Percentiles rank a stretch among this genome's conserved stretches.
Evolutionary conservation across 1,140 invertebrate genomes (phyloP).

Genomic region (Caerostris extrusa): DNA sequence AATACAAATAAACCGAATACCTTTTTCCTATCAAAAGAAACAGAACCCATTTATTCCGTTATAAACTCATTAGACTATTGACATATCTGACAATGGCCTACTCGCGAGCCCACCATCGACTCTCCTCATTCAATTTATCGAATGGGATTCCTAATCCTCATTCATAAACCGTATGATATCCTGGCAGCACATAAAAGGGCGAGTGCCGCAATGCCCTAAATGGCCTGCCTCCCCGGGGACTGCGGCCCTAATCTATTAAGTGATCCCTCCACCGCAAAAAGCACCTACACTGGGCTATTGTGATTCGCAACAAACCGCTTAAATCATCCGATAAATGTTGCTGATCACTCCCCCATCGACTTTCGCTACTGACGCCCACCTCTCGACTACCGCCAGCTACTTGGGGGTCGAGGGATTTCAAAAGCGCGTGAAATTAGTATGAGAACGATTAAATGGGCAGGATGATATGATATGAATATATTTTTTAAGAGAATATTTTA

Average conservation of each 20-base stretch:
- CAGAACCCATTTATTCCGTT: not conserved
- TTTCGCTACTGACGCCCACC: not conserved
- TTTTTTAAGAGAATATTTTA: no score
- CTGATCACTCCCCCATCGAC: conserved; percentile 58
- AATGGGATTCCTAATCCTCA: conserved; percentile 45
- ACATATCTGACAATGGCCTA: not conserved
- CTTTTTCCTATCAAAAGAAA: not conserved
- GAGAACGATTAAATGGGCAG: not conserved
- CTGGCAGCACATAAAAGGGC: not conserved
- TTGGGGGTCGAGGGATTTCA: not conserved
- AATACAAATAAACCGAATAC: not conserved
- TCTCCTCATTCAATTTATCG: conserved; percentile 34
- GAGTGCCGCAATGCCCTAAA: conserved; percentile 54
- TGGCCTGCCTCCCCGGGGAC: conserved; percentile 41
- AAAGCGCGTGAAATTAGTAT: conserved; percentile 14
- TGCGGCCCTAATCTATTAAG: conserved; percentile 71
- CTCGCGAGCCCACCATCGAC: not conserved
- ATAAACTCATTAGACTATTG: not conserved
- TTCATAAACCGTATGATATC: conserved; percentile 42
- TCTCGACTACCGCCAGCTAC: not conserved
- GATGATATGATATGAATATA: not conserved
- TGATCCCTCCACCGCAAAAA: conserved; percentile 67
- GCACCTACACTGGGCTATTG: conserved; percentile 53
- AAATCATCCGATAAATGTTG: conserved; percentile 70
- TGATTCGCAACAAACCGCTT: conserved; percentile 74